Evolutionary conservation across 2,797 vertebrate species (phyloP).

Genomic region (Avahi laniger): DNA sequence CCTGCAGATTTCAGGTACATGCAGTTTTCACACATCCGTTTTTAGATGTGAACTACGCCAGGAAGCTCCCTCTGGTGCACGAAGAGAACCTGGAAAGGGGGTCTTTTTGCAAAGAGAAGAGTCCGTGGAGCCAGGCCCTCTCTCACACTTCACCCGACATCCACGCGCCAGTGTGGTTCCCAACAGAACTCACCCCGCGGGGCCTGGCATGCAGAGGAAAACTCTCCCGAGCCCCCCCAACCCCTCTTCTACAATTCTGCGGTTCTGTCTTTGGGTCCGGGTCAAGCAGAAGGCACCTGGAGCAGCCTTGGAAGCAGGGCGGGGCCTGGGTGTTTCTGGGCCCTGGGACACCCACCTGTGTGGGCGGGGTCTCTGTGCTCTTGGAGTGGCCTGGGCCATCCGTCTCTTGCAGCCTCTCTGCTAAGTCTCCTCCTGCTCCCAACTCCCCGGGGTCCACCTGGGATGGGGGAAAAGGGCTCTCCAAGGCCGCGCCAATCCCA

Average conservation of each 20-base stretch:
- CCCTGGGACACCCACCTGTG: slow-evolving; percentile 78
- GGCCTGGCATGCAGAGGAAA: background rate
- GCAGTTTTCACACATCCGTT: background rate
- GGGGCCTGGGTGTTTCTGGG: background rate
- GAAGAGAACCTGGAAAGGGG: background rate
- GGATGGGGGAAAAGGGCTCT: slow-evolving; percentile 53
- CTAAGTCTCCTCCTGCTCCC: slow-evolving; percentile 66
- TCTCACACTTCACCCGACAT: background rate
- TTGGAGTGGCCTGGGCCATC: slow-evolving; percentile 25
- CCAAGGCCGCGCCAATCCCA: background rate
- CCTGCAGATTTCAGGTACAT: background rate
- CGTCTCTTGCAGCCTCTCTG: slow-evolving; percentile 40
- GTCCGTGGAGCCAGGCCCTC: background rate
- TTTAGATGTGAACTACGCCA: background rate
- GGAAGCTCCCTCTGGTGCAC: too few species aligned
- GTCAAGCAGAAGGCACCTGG: background rate
- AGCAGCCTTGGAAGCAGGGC: background rate
- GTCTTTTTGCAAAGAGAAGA: background rate
- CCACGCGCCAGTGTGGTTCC: background rate
- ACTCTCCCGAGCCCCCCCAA: background rate
- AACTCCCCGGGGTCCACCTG: slow-evolving; percentile 61
- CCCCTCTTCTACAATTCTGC: background rate
- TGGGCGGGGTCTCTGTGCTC: slow-evolving; percentile 25
- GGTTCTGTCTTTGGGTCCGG: background rate
- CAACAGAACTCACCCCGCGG: background rate